Conservation (phyloP, 1,140 invertebrate species). For the Lineus longissimus region DNA sequence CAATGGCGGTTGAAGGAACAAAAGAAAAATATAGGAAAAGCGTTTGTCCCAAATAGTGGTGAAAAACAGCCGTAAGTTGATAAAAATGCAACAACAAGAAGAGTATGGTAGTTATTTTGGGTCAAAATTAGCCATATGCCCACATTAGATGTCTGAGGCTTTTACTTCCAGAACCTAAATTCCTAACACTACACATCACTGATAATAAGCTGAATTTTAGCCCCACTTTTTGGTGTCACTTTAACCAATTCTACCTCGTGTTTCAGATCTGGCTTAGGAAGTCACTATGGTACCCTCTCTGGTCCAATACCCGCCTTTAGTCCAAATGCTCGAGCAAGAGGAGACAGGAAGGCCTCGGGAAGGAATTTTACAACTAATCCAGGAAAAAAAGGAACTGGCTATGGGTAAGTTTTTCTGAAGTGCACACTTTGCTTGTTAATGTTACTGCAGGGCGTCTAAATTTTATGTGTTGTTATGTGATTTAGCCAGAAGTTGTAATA, state of each 20-base stretch:
- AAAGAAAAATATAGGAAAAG: conserved; percentile 50
- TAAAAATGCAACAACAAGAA: neutral
- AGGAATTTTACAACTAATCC: conserved; percentile 53
- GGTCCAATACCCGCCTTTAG: conserved; percentile 45
- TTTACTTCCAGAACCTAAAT: too few species aligned
- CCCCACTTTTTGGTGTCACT: too few species aligned
- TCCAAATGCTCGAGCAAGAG: conserved; percentile 26
- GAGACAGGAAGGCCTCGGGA: conserved; percentile 29
- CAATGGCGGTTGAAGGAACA: conserved; percentile 40
- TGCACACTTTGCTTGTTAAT: conserved; percentile 1
- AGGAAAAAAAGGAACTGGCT: conserved; percentile 53
- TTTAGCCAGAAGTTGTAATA: too few species aligned
- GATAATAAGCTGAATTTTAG: too few species aligned
- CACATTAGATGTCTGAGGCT: too few species aligned
- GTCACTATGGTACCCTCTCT: conserved; percentile 48
- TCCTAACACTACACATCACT: too few species aligned
- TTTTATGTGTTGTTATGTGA: too few species aligned
- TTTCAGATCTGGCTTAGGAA: conserved; percentile 49
- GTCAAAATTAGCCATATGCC: neutral
- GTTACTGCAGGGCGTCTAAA: too few species aligned
- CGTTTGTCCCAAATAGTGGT: conserved; percentile 50
- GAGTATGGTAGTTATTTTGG: neutral
- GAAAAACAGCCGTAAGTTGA: conserved; percentile 45
- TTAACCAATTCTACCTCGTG: conserved; percentile 8
- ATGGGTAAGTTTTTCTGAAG: conserved; percentile 40